Evolutionary conservation across 1,140 invertebrate species (phyloP).

Genomic region (Cydia amplana): DNA sequence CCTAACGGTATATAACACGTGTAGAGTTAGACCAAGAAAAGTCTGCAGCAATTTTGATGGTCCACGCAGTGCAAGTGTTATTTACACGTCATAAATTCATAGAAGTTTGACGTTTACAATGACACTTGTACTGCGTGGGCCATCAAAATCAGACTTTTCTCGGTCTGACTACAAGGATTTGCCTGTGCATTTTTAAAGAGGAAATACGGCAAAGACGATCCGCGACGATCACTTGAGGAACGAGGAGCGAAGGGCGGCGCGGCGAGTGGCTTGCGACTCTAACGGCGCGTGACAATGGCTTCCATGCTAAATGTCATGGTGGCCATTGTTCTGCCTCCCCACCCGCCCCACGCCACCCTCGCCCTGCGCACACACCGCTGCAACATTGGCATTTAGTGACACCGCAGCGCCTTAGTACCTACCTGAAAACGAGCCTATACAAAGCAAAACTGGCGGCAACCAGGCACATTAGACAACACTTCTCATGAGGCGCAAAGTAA

Average conservation of each 20-base stretch:
- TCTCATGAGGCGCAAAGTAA: too few species aligned
- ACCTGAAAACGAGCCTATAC: slow-evolving; percentile 45
- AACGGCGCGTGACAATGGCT: slow-evolving; percentile 75
- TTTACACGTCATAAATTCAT: too few species aligned
- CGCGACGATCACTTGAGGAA: slow-evolving; percentile 48
- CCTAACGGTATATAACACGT: neutral
- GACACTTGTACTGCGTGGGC: too few species aligned
- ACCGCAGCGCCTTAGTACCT: slow-evolving; percentile 52
- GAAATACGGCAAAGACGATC: slow-evolving; percentile 38
- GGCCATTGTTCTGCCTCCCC: slow-evolving; percentile 67
- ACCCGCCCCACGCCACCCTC: slow-evolving; percentile 43
- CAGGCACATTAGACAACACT: too few species aligned
- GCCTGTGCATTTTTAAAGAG: slow-evolving; percentile 23
- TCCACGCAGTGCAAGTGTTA: too few species aligned
- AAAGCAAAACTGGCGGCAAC: neutral
- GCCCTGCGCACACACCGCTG: slow-evolving; percentile 51
- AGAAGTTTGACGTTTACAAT: too few species aligned
- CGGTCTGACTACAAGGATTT: too few species aligned
- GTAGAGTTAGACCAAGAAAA: too few species aligned
- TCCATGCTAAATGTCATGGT: slow-evolving; percentile 78
- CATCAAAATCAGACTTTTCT: too few species aligned
- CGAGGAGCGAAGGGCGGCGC: slow-evolving; percentile 53
- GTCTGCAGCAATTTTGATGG: too few species aligned
- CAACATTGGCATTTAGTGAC: slow-evolving; percentile 68
- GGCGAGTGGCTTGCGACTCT: slow-evolving; percentile 62